phyloP scores from a whole-genome alignment of 2,797 vertebrate species.

The Gastrophryne carolinensis region DNA sequence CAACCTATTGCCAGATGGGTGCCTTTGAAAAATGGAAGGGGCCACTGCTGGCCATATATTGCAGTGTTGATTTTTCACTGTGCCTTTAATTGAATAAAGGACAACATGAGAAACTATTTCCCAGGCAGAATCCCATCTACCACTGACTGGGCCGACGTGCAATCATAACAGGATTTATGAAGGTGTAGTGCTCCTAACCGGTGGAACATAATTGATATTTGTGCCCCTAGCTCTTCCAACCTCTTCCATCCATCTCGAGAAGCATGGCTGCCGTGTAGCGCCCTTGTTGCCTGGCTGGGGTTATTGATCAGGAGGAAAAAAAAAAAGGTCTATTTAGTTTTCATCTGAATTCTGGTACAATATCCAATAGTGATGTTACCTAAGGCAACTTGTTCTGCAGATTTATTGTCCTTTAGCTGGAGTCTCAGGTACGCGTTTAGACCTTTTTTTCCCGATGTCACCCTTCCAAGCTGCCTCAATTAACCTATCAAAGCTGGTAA shows the following conservation, averaged over 20 bases:
- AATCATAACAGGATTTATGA: slow-evolving; percentile 53
- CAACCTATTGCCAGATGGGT: slow-evolving; percentile 3
- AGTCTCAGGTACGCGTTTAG: slow-evolving; percentile 30
- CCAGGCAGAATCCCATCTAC: slow-evolving; percentile 41
- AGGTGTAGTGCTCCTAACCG: slow-evolving; percentile 30
- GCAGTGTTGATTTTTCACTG: slow-evolving; percentile 45
- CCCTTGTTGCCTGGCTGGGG: slow-evolving; percentile 12
- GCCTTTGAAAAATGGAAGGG: slow-evolving; percentile 25
- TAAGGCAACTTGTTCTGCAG: slow-evolving; percentile 32
- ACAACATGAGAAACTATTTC: slow-evolving; percentile 50
- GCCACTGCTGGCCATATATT: slow-evolving; percentile 25
- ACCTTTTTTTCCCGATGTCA: slow-evolving; percentile 26
- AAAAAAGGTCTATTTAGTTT: slow-evolving; percentile 32
- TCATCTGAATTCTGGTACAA: slow-evolving; percentile 44
- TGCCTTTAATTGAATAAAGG: slow-evolving; percentile 50
- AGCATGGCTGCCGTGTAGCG: not conserved
- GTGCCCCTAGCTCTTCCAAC: slow-evolving; percentile 33
- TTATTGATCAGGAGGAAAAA: slow-evolving; percentile 45
- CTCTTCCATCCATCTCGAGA: slow-evolving; percentile 35
- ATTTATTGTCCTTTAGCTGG: slow-evolving; percentile 28
- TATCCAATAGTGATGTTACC: slow-evolving; percentile 39
- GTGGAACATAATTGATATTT: slow-evolving; percentile 51
- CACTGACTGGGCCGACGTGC: slow-evolving; percentile 27
- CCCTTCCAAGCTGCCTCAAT: not conserved
- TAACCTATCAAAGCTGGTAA: slow-evolving; percentile 9